phyloP scores from a whole-genome alignment of 2,888 invertebrate species.

The Cerastoderma edule region DNA sequence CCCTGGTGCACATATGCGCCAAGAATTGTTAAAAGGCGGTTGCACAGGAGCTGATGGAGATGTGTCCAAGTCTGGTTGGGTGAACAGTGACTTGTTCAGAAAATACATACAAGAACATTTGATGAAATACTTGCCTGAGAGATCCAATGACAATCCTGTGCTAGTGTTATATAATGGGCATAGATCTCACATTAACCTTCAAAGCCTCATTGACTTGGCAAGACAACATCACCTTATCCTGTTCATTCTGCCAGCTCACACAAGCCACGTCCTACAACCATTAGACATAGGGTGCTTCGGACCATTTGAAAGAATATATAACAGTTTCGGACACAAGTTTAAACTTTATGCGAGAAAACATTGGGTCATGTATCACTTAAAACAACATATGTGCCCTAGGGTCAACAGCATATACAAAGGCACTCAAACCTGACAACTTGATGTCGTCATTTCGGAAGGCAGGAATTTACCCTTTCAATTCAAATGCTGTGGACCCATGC shows the following conservation, averaged over 20 bases:
- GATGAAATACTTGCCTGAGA: constrained; percentile 2
- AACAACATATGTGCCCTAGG: constrained; percentile 16
- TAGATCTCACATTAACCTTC: constrained; percentile 15
- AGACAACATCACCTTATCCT: constrained; percentile 13
- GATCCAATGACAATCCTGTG: background rate
- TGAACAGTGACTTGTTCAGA: background rate
- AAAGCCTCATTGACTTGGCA: constrained; percentile 20
- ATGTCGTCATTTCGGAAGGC: constrained; percentile 18
- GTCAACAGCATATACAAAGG: constrained; percentile 13
- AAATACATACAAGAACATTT: constrained; percentile 9
- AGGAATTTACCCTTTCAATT: constrained; percentile 24
- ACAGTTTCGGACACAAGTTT: background rate
- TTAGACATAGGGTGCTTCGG: background rate
- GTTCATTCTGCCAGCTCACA: constrained; percentile 26
- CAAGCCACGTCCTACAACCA: constrained; percentile 9
- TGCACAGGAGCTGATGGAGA: constrained; percentile 10
- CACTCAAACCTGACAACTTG: constrained; percentile 21
- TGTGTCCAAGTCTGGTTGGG: constrained; percentile 2
- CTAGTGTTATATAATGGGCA: constrained; percentile 31
- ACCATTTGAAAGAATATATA: constrained; percentile 29
- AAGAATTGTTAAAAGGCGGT: background rate
- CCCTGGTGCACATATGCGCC: background rate
- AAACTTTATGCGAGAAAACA: constrained; percentile 3
- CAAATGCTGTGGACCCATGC: constrained; percentile 9
- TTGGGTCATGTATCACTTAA: background rate